Base-by-base conservation (phyloP, 2,888 invertebrate species). In the Synergus umbraculus region DNA sequence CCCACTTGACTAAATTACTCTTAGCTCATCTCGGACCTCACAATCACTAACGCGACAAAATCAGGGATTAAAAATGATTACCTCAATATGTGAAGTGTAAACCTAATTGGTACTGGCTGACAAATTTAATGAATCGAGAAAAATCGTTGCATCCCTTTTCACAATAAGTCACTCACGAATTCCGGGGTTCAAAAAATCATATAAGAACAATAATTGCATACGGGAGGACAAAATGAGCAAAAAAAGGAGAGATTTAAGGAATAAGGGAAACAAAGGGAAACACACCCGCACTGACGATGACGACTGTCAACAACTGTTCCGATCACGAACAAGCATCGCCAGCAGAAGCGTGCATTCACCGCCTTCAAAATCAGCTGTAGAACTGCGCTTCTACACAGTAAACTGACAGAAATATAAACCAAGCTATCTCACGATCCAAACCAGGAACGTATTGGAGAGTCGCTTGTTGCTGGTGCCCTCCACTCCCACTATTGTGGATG, bases 351-450 rank as follows among this genome's bases (percentile, higher is more conserved):
- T 83, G 83, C 82, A 44, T 69, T 15, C 81, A 80, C 79, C 67
- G 78, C 76, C 64, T 76, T 43, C 63, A 58, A 78, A 80, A 87
- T 87, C 86, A 86, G 86, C 87, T 86, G 86, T 85, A 83, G 83
- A 54, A 77, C 78, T 85, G 67, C 83, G 77, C 83, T 82, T 81
- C 82, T 79, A 80, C 83, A 80, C 78, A 81, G 83, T 79, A 81
- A 78, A 81, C 81, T 80, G 66, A 79, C 86, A 79, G 84, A 81
- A 79, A 80, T 86, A 83, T 85, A 83, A 87, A 81, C 78, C 78
- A 79, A 85, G 81, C 87, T 83, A 80, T 78, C 78, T n/a, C 37
- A 73, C 37, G 37, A 41, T 9, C n/a, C 49, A 2, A 54, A 15
- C 29, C 73, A 73, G 73, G 13, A 54, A 41, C 73, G 73, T 73